phyloP scores from a whole-genome alignment of 1,140 invertebrate genomes.

The Arion vulgaris region DNA sequence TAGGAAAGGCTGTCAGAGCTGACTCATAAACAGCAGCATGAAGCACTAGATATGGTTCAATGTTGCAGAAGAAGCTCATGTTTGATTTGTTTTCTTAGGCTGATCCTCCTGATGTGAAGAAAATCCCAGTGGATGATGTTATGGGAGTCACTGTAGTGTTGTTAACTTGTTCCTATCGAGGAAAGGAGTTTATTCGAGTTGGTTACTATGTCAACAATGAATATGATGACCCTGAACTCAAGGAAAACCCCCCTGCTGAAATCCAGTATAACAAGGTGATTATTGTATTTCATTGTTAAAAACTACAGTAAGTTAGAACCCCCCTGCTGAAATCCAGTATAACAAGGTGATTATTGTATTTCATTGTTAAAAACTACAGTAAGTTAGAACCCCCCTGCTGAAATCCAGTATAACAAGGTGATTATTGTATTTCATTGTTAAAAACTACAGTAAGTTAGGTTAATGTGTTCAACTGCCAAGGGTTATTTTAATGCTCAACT shows the following conservation, averaged over 20 bases:
- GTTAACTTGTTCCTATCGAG: conserved; percentile 93
- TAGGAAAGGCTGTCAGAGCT: too few relatives aligned
- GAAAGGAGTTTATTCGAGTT: conserved; percentile 96
- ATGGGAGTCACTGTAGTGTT: conserved; percentile 97
- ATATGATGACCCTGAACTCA: conserved; percentile 92
- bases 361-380: too few relatives aligned
- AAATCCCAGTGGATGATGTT: conserved; percentile 95
- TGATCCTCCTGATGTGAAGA: conserved; percentile 91
- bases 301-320: too few relatives aligned
- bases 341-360: conserved; percentile 82
- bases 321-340: conserved; percentile 91
- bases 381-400: conserved; percentile 94
- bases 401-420: conserved; percentile 93
- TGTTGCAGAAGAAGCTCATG: neutral
- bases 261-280: conserved; percentile 92
- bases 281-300: too few relatives aligned
- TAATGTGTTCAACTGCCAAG: too few relatives aligned
- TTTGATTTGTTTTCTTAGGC: conserved; percentile 78
- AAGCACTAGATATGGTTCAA: neutral
- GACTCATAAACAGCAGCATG: neutral
- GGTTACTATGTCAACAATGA: conserved; percentile 99
- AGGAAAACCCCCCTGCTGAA: conserved; percentile 93
- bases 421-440: too few relatives aligned
- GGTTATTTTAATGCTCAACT: too few relatives aligned
- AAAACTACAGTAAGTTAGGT: too few relatives aligned